Evolutionary conservation across 2,888 invertebrate genomes (phyloP), one percentile per base, ranked within the genome.

Genomic region (Hipparchia sbordonii): DNA sequence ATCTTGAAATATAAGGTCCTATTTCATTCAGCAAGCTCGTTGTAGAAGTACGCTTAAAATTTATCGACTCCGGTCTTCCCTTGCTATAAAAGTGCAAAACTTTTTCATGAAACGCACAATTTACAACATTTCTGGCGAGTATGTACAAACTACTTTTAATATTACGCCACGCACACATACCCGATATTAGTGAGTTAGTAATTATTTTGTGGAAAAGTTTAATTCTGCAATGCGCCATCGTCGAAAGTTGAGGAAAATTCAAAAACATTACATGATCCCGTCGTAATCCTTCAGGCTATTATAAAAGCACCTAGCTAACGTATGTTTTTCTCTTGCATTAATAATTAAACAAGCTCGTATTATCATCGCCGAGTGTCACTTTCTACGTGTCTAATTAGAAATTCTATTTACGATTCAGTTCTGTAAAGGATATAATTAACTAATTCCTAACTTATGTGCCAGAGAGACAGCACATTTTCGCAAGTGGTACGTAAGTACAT

Each of bases 371-470:
- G 70, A 66, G 75, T 84, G 84, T 79, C 82, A 82, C 81, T 84
- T 85, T 85, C 82, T 82, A 85, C 81, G 81, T 81, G 81, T 86
- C 85, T 88, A 86, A 90, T 89, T 88, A 87, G 82, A 82, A 84
- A 89, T 90, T 90, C 88, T 85, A 87, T 89, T 87, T 89, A 84
- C 81, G 80, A 86, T 87, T 87, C 84, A 85, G 81, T 84, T 83
- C 81, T 80, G 82, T 87, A 84, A 88, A 86, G 86, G 86, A 88
- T 88, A 87, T 88, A 90, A 89, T 90, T 87, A 89, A 89, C 88
- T 89, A 89, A 91, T 89, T 89, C 87, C 84, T 87, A 86, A 89
- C 87, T 88, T 87, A 86, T 84, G 85, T 87, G 87, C 79, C 83
- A 81, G 87, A 83, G 84, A 80, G 85, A 85, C 84, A 83, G 81